These are phyloP conservation scores for Alaudala cheleensis DNA, from an alignment of 2,113 vertebrate species.

Conservation along the genomic window DNA sequence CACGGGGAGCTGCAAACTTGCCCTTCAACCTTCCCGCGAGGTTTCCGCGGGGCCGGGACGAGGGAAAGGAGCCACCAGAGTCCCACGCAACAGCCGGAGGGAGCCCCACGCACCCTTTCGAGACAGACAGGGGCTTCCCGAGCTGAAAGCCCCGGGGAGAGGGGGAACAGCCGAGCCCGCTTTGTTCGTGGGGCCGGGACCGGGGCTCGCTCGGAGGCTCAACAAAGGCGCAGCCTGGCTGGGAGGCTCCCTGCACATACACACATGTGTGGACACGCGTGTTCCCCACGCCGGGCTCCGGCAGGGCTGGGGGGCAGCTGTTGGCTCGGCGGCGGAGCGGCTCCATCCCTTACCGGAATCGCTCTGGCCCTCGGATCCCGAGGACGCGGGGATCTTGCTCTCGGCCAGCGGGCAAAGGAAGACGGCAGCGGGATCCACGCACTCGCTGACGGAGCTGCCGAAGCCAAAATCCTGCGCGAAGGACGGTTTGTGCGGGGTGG, in stretches of 20 bases:
- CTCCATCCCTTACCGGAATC: constrained; percentile 87
- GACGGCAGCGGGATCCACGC: constrained; percentile 85
- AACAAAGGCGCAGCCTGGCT: constrained; percentile 13
- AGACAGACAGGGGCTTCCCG: not conserved
- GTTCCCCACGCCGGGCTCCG: not conserved
- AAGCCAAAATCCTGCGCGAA: constrained; percentile 65
- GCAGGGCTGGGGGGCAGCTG: not conserved
- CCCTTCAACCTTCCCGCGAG: not conserved
- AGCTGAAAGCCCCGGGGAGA: not conserved
- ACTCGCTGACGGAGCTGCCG: constrained; percentile 74
- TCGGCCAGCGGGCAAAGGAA: constrained; percentile 81
- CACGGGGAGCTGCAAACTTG: not conserved
- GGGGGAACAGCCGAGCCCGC: not conserved
- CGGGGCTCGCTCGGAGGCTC: not conserved
- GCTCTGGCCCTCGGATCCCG: constrained; percentile 90
- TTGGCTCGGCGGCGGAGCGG: not conserved
- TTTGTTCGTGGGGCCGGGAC: constrained; percentile 43
- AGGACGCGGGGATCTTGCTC: constrained; percentile 86
- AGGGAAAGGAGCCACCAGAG: not conserved
- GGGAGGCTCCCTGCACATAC: not conserved
- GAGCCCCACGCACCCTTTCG: not conserved
- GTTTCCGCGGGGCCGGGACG: not conserved
- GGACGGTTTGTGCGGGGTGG: constrained; percentile 42
- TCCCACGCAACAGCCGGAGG: not conserved
- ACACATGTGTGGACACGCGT: not conserved